These are phyloP conservation scores for Galerucella pusilla DNA, from an alignment of 2,888 invertebrate species.

Conservation along the genomic window DNA sequence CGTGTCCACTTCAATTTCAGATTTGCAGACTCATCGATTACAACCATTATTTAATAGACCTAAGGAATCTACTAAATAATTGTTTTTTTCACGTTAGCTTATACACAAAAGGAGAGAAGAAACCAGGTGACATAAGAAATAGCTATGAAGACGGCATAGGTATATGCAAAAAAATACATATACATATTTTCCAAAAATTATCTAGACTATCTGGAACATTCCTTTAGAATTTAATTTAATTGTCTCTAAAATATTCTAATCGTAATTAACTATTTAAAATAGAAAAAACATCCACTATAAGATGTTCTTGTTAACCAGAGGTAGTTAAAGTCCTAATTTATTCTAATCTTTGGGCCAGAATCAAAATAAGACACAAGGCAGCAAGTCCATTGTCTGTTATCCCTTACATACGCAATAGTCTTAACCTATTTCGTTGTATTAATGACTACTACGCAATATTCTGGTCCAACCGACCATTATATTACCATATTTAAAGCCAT, in stretches of 20 bases:
- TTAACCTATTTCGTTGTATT: constrained; percentile 59
- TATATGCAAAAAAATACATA: no score
- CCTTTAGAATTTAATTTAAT: no score
- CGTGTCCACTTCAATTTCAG: no score
- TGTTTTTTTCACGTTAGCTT: no score
- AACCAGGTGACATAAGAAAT: no score
- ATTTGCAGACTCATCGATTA: no score
- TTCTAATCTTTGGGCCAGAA: constrained; percentile 25
- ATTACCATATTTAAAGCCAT: constrained; percentile 63
- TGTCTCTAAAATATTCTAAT: background rate
- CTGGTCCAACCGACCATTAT: constrained; percentile 60
- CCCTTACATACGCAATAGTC: constrained; percentile 59
- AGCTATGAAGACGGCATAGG: no score
- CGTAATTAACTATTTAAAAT: background rate
- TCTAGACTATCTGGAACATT: no score
- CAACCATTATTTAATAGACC: no score
- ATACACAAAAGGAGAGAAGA: no score
- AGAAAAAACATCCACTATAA: background rate
- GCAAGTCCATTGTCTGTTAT: constrained; percentile 25
- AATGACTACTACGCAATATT: constrained; percentile 62
- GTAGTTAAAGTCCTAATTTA: constrained; percentile 19
- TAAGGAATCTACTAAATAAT: no score
- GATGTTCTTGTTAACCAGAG: background rate
- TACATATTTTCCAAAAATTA: no score
- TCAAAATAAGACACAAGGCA: constrained; percentile 6